Conservation (phyloP, 2,888 invertebrate species). For the Hemithea aestivaria region DNA sequence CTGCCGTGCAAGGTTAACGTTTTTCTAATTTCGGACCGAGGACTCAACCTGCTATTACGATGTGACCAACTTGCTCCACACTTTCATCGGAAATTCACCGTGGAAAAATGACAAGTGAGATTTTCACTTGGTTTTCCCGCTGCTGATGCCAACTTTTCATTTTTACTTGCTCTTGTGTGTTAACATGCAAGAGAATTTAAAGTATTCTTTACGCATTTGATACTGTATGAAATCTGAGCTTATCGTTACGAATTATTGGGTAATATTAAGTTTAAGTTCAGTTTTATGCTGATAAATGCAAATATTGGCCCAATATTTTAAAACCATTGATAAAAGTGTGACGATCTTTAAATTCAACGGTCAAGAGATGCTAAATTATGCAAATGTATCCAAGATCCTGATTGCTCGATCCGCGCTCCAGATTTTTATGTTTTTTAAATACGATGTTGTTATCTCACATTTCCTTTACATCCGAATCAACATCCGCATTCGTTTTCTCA, state of each 20-base stretch:
- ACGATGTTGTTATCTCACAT: neutral
- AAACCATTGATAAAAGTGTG: no score
- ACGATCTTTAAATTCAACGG: no score
- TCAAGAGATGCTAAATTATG: no score
- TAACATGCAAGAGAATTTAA: no score
- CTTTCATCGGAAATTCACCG: constrained; percentile 68
- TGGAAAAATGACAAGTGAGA: constrained; percentile 52
- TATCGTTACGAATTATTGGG: no score
- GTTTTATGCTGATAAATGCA: constrained; percentile 1
- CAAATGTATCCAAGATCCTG: no score
- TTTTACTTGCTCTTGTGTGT: constrained; percentile 8
- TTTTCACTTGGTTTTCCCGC: constrained; percentile 47
- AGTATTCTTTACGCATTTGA: no score
- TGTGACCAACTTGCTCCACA: constrained; percentile 40
- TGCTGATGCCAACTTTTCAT: constrained; percentile 14
- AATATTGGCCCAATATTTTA: no score
- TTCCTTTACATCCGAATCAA: constrained; percentile 1
- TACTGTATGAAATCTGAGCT: no score
- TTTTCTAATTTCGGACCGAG: constrained; percentile 70
- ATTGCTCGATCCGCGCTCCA: no score
- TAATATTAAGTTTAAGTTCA: constrained; percentile 1
- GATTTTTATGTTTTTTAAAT: no score
- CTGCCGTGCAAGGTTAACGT: constrained; percentile 69
- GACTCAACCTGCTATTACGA: constrained; percentile 56
- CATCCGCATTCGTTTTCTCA: constrained; percentile 22